Base-by-base conservation (phyloP, 37 sponge, comb jelly and placozoan genomes). In the Crambe crambe region DNA sequence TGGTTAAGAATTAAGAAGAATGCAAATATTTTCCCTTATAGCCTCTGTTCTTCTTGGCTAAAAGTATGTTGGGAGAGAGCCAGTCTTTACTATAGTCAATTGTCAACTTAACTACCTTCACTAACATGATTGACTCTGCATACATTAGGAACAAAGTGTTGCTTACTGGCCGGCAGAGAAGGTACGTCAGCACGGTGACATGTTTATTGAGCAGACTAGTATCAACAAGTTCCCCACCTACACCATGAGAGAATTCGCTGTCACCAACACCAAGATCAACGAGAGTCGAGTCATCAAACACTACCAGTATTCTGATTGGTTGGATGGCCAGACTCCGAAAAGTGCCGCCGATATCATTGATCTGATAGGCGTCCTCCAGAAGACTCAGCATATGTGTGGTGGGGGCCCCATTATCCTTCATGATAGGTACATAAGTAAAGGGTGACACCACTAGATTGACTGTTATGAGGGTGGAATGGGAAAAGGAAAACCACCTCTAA, bases 391-490 rank as follows among this genome's bases (percentile, higher is more conserved):
- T 6, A 70, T 59, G 54, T 34, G 61, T 42, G 87, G 92, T 12
- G 79, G 83, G 27, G 89, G 89, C 23, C 96, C 96, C 25, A 84
- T 95, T 15, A 81, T 87, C 31, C 76, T 91, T 32, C 96, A 95
- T 44, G 89, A 89, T 85, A 89, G 89, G 96, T 95, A 37, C 31
- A n/a, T 38, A n/a, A n/a, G n/a, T n/a, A n/a, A n/a, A n/a, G n/a
- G n/a, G n/a, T n/a, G n/a, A n/a, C n/a, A n/a, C n/a, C n/a, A n/a
- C n/a, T n/a, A n/a, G n/a, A n/a, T 8, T 10, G 12, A 41, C 42
- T 20, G 40, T 10, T 27, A 23, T 37, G 39, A 23, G 8, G 37
- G 12, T 36, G 70, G 10, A 39, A 38, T 70, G 70, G 17, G 40
- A 38, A 38, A 41, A 64, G 56, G n/a, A n/a, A n/a, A n/a, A n/a